Conservation (phyloP, 2,797 vertebrate genomes). For the Gobionotothen gibberifrons region DNA sequence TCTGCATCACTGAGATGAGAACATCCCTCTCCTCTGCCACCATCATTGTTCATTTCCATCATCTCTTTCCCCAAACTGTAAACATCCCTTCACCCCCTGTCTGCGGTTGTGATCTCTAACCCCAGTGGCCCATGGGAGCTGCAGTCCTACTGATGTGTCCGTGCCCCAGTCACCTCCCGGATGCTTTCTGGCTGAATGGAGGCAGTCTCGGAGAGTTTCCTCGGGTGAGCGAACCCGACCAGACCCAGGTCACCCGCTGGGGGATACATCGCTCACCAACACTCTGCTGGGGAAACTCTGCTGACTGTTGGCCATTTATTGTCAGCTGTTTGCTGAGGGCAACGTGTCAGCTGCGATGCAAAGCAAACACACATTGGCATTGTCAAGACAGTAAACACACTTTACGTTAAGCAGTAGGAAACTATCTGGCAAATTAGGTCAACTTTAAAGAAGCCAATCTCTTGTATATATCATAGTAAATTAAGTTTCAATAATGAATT, state of each 20-base stretch:
- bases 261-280: slow-evolving; percentile 43
- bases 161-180: slow-evolving; percentile 52
- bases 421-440: not conserved
- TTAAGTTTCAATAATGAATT: not conserved
- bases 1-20: slow-evolving; percentile 36
- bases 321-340: slow-evolving; percentile 43
- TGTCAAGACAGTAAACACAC: slow-evolving; percentile 4
- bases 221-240: slow-evolving; percentile 48
- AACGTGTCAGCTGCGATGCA: slow-evolving; percentile 27
- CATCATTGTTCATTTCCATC: slow-evolving; percentile 61
- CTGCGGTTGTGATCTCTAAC: slow-evolving; percentile 48
- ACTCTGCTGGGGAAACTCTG: slow-evolving; percentile 38
- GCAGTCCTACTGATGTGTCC: slow-evolving; percentile 58
- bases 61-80: slow-evolving; percentile 51
- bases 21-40: slow-evolving; percentile 29
- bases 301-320: slow-evolving; percentile 54
- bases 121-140: slow-evolving; percentile 47
- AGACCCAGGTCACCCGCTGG: slow-evolving; percentile 44
- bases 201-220: slow-evolving; percentile 39
- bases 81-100: slow-evolving; percentile 51
- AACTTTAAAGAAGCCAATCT: not conserved
- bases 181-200: slow-evolving; percentile 59
- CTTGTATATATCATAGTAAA: not conserved
- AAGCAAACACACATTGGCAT: slow-evolving; percentile 11
- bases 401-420: slow-evolving; percentile 14